Conservation (phyloP, 2,797 vertebrate species). For the Ciconia nigra region DNA sequence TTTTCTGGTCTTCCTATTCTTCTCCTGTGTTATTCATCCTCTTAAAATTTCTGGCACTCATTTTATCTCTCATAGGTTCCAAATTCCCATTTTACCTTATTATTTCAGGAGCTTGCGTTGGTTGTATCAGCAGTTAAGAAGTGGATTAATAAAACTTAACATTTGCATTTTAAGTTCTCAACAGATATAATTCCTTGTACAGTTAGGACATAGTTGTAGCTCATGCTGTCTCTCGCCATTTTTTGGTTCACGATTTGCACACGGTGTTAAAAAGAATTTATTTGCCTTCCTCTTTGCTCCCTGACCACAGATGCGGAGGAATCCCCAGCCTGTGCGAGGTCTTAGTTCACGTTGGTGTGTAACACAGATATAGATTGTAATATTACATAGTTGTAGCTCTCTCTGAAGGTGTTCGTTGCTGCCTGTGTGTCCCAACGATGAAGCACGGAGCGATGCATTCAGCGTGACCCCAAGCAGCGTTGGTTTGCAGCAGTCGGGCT, state of each 20-base stretch:
- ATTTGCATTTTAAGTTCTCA: not conserved
- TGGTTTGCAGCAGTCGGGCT: not conserved
- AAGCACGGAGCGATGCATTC: not conserved
- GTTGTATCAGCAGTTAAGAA: not conserved
- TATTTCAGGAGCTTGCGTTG: not conserved
- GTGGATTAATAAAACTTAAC: not conserved
- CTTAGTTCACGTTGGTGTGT: not conserved
- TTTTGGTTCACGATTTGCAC: not conserved
- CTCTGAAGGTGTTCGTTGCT: not conserved
- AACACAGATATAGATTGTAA: not conserved
- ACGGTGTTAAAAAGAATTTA: not conserved
- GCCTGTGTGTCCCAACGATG: not conserved
- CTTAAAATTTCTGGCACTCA: not conserved
- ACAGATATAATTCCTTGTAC: not conserved
- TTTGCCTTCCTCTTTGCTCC: not conserved
- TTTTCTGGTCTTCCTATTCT: slow-evolving; percentile 24
- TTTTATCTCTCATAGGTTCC: not conserved
- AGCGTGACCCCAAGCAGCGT: accelerated
- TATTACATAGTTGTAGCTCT: not conserved
- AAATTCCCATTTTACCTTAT: slow-evolving; percentile 22
- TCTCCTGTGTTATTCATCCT: not conserved
- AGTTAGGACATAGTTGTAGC: not conserved
- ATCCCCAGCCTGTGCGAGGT: not conserved
- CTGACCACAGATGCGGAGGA: accelerated
- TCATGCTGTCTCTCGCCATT: not conserved